Base-by-base conservation (phyloP, 2,113 vertebrate species). In the Murina feae region DNA sequence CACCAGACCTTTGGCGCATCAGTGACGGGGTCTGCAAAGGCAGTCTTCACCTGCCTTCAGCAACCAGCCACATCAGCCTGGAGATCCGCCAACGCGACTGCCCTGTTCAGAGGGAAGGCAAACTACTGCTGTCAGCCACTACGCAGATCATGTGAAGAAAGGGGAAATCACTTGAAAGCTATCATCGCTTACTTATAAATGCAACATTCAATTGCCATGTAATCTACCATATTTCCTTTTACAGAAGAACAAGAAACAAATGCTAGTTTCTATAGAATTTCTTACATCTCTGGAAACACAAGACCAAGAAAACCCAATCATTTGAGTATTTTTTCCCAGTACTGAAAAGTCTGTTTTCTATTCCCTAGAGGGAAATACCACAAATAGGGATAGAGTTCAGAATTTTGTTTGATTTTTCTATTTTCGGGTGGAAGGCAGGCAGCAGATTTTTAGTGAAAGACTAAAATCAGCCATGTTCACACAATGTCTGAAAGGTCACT, bases 81-180 rank as follows among this genome's bases (percentile, higher is more conserved):
- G 35, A 53, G 35, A 9, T 11, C 17, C 25, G 4, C 35, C 21
- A 11, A 16, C 17, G 8, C 6, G 2, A 1, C 32, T 4, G 42
- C 71, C 71, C 1, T 6, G 71, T 9, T 3, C 12, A 9, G 28
- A 14, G 11, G 32, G 49, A 6, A 0, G 21, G 60, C 60, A 9
- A 1, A 0, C 17, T 0, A 9, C n/a, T 2, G 9, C 80, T 14
- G 1, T 18, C 20, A 4, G 25, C 18, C 3, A 0, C 78, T 4
- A 1, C 30, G 1, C 20, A 21, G 23, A 37, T 32, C 23, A 1
- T 0, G 17, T 0, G 63, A 17, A 9, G 4, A 35, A 28, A 8
- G 9, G 30, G 18, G 11, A 2, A n/a, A 2, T 4, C 0, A 5
- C 44, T 4, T 0, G 49, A 37, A n/a, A 39, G n/a, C n/a, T 13